Base-by-base conservation (phyloP, 1,140 invertebrate species). In the Drosophila aff. region DNA sequence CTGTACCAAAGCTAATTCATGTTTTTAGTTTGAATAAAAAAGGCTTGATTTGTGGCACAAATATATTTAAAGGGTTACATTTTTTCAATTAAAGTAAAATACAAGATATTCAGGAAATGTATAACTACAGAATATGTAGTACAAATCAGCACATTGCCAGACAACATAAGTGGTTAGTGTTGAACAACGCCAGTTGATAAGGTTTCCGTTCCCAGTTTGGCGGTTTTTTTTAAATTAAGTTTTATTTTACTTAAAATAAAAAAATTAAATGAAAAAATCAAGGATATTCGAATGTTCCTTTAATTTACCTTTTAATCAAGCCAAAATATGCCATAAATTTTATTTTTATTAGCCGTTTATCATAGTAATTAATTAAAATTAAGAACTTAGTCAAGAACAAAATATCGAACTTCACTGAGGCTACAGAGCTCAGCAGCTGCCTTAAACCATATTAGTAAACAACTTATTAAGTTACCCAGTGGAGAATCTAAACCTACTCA, bases 401-500 rank as follows among this genome's bases (percentile, higher is more conserved):
- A 8, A 8, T 8, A 3, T n/a, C 11, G 4, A 55, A 55, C 52
- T n/a, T 21, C 9, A 23, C 9, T 3, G 4, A 7, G 4, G 3
- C 15, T 16, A 7, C 21, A 4, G 21, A 21, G 8, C 18, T 23
- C 28, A 13, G 18, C 15, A 4, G 3, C 43, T 33, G 28, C 6
- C 31, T 40, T 52, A 18, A 18, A 11, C 28, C 36, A 28, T 36
- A 52, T 33, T 52, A 38, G 52, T 64, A 64, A 64, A 50, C 66
- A 65, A 28, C 28, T 36, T 65, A 65, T 65, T 36, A 21, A 15
- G 31, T 69, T 65, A 36, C 66, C 26, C 26, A 13, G 7, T 33
- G 8, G 15, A 46, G 40, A 67, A 57, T 33, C 6, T 21, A 21
- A 21, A 23, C 52, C 9, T 33, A 52, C 11, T 40, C 2, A 23